Evolutionary conservation across 2,797 vertebrate genomes (phyloP).

Genomic region (Todus mexicanus): DNA sequence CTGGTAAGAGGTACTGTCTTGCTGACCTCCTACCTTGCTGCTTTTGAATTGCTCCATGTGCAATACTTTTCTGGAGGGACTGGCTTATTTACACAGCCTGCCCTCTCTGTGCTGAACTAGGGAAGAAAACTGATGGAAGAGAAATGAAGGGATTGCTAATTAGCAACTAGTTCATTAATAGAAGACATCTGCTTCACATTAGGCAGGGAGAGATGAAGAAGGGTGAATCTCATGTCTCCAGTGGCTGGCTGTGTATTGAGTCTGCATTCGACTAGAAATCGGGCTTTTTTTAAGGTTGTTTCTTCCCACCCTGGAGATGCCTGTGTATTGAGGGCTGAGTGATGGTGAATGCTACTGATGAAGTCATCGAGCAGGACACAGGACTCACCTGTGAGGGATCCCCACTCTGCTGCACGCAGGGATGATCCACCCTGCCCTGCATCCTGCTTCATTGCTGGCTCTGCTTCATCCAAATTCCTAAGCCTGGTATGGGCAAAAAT

Average conservation of each 20-base stretch:
- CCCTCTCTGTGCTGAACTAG: background rate
- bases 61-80: background rate
- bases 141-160: background rate
- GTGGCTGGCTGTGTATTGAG: background rate
- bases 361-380: rapidly evolving
- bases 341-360: background rate
- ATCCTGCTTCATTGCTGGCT: rapidly evolving
- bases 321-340: background rate
- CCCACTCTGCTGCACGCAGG: background rate
- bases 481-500: background rate
- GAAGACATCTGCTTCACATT: slow-evolving; percentile 6
- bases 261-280: background rate
- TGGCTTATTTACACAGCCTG: background rate
- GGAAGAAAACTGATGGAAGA: background rate
- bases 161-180: slow-evolving; percentile 24
- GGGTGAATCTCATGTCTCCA: background rate
- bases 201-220: background rate
- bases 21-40: background rate
- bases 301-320: background rate
- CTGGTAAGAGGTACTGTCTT: background rate
- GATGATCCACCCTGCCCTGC: background rate
- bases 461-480: background rate
- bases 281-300: background rate
- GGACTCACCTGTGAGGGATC: background rate
- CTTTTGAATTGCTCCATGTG: background rate